Percentiles rank a stretch among this genome's conserved stretches.
Evolutionary conservation across 2,888 invertebrate genomes (phyloP).

Genomic region (Drosophila sordidapex): DNA sequence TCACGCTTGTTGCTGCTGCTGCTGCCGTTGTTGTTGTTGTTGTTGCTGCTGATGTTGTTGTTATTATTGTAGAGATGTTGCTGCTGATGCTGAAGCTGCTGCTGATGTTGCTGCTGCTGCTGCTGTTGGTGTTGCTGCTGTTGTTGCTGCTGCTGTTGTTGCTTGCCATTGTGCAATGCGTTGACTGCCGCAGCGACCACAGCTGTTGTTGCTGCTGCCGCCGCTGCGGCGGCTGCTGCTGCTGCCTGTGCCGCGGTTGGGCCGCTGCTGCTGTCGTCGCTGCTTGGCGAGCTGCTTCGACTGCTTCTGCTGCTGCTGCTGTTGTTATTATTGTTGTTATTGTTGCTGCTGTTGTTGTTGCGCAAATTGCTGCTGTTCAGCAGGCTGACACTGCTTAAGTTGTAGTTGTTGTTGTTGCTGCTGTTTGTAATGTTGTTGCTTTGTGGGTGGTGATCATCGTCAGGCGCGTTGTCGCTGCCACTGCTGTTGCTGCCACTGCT

Average conservation of each 20-base stretch:
- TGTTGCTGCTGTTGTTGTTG: conserved; percentile 19
- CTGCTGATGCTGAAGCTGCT: conserved; percentile 26
- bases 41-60: conserved; percentile 23
- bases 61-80: conserved; percentile 1
- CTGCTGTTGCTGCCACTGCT: conserved; percentile 58
- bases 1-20: conserved; percentile 23
- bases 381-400: conserved; percentile 21
- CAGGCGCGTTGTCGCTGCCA: conserved; percentile 33
- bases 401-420: conserved; percentile 31
- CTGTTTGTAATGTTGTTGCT: conserved; percentile 35
- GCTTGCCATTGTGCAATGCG: conserved; percentile 65
- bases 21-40: conserved; percentile 25
- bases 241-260: conserved; percentile 35
- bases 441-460: conserved; percentile 13
- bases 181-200: conserved; percentile 66
- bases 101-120: conserved; percentile 41
- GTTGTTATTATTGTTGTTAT: conserved; percentile 31
- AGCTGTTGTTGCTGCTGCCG: conserved; percentile 49
- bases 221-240: conserved; percentile 22
- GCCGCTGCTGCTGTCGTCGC: conserved; percentile 50
- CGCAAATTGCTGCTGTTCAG: conserved; percentile 28
- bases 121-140: conserved; percentile 45
- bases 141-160: conserved; percentile 54
- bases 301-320: conserved; percentile 34
- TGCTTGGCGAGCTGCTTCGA: conserved; percentile 41